phyloP scores from a whole-genome alignment of 2,888 invertebrate genomes.

The Octonoba sinensis region DNA sequence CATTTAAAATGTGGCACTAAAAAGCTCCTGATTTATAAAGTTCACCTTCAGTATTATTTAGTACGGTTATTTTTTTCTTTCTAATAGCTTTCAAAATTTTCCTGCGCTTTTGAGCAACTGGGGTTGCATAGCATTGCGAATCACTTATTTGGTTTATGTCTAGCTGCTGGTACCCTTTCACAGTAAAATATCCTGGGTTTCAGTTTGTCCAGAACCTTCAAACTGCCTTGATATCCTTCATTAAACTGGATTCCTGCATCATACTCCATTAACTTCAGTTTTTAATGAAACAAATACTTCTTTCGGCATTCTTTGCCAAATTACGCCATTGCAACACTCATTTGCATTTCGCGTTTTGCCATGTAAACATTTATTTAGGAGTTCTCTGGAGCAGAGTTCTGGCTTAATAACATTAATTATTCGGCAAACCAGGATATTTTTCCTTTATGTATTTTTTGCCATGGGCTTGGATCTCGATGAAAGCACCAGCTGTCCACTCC shows the following conservation, averaged over 20 bases:
- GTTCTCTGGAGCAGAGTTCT: neutral
- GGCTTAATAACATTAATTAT: too few species aligned
- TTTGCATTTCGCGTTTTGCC: conserved; percentile 12
- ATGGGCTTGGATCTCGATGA: neutral
- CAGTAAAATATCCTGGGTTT: neutral
- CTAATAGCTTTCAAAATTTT: conserved; percentile 2
- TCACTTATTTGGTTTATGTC: neutral
- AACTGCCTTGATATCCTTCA: neutral
- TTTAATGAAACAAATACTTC: too few species aligned
- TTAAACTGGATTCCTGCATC: conserved; percentile 1
- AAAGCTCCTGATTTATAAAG: too few species aligned
- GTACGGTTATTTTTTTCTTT: too few species aligned
- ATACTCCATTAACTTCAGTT: neutral
- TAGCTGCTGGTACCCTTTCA: neutral
- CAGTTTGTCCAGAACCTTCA: neutral
- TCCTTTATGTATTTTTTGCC: too few species aligned
- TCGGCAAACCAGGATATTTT: too few species aligned
- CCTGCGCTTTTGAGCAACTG: neutral
- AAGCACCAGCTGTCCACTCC: too few species aligned
- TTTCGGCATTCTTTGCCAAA: conserved; percentile 12
- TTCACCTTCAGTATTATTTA: too few species aligned
- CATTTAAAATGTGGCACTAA: too few species aligned
- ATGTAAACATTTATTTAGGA: conserved; percentile 1
- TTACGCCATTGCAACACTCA: conserved; percentile 18
- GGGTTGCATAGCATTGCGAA: neutral